Conservation (phyloP, 2,888 invertebrate genomes). For the Troides helena region DNA sequence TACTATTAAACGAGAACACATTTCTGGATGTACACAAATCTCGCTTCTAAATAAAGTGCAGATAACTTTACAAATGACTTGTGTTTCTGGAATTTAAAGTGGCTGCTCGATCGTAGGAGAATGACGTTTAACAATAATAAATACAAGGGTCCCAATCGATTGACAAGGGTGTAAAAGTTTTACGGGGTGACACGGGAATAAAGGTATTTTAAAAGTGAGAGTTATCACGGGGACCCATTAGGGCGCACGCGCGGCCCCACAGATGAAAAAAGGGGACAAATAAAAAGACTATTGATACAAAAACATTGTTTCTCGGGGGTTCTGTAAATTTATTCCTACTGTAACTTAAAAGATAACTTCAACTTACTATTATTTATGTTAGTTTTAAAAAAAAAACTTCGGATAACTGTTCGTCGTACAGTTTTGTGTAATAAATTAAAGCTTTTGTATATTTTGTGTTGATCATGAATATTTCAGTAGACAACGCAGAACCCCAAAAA, state of each 20-base stretch:
- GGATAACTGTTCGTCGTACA: neutral
- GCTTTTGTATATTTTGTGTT: neutral
- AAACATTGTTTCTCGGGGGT: conserved; percentile 37
- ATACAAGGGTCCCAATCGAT: conserved; percentile 42
- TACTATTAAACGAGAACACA: conserved; percentile 52
- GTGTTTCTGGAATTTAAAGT: conserved; percentile 75
- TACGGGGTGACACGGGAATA: conserved; percentile 66
- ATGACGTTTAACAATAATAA: conserved; percentile 34
- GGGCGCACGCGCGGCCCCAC: conserved; percentile 75
- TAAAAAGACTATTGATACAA: conserved; percentile 9
- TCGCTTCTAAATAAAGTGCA: conserved; percentile 76
- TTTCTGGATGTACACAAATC: conserved; percentile 64
- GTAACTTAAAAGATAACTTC: neutral
- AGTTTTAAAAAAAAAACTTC: neutral
- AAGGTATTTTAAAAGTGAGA: conserved; percentile 72
- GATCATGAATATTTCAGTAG: neutral
- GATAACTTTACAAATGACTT: conserved; percentile 79
- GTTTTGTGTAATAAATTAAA: neutral
- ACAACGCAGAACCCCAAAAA: conserved; percentile 32
- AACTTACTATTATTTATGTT: too few species aligned
- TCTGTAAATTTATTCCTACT: conserved; percentile 31
- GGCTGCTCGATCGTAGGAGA: conserved; percentile 33
- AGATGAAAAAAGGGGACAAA: conserved; percentile 52
- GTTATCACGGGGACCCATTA: conserved; percentile 78
- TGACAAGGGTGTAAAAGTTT: conserved; percentile 35